These are phyloP conservation scores for Agapostemon virescens DNA, from an alignment of 2,888 invertebrate species.

Conservation along the genomic window DNA sequence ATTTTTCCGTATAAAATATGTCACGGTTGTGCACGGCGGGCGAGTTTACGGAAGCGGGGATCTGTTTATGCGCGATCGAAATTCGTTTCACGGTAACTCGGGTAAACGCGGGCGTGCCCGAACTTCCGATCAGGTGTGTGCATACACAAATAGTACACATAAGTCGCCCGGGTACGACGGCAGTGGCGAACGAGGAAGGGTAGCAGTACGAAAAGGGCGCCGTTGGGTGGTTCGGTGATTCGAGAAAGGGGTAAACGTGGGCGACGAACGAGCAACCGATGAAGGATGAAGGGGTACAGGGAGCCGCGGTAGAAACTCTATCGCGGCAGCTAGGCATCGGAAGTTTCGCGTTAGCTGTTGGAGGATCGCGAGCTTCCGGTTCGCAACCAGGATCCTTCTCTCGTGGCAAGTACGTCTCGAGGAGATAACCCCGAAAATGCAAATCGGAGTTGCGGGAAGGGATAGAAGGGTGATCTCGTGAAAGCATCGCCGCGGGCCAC, in stretches of 20 bases:
- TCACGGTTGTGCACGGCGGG: not conserved
- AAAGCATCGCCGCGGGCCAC: slow-evolving; percentile 43
- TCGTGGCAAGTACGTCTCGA: slow-evolving; percentile 23
- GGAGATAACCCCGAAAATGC: slow-evolving; percentile 61
- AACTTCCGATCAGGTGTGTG: slow-evolving; percentile 17
- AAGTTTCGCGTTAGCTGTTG: slow-evolving; percentile 32
- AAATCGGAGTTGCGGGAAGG: slow-evolving; percentile 49
- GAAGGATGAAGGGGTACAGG: not conserved
- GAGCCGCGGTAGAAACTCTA: not conserved
- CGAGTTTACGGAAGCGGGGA: slow-evolving; percentile 7
- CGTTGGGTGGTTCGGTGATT: not conserved
- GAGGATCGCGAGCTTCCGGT: slow-evolving; percentile 22
- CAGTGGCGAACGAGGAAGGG: not conserved
- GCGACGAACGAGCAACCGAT: too few relatives aligned
- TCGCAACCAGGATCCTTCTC: not conserved
- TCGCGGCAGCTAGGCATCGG: slow-evolving; percentile 23
- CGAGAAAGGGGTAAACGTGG: not conserved
- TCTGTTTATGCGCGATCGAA: slow-evolving; percentile 14
- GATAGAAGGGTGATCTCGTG: slow-evolving; percentile 11
- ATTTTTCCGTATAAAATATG: slow-evolving; percentile 1
- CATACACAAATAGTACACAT: slow-evolving; percentile 6
- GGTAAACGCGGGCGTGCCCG: slow-evolving; percentile 18
- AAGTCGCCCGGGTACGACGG: not conserved
- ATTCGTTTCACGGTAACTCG: slow-evolving; percentile 19
- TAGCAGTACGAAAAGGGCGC: not conserved